Base-by-base conservation (phyloP, 2,113 vertebrate genomes). In the Lamprotornis superbus region DNA sequence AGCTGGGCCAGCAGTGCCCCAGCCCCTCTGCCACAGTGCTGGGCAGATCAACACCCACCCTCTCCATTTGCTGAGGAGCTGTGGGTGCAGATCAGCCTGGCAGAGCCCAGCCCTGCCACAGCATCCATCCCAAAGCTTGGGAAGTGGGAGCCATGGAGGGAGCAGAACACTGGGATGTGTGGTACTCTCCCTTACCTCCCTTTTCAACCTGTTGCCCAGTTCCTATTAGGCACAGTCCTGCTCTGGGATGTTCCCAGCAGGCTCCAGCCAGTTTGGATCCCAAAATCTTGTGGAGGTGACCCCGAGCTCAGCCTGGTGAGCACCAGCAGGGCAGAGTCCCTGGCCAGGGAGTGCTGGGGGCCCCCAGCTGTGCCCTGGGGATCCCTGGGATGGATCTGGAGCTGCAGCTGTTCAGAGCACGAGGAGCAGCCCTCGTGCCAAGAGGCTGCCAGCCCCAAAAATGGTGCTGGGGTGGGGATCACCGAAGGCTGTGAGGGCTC, bases 401-500 rank as follows among this genome's bases (percentile, higher is more conserved):
- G 23, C 42, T 53, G 55, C n/a, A 40, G 75, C 94, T 68, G 65
- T 76, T 83, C 25, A 6, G 21, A 30, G 1, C 46, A 28, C 6
- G 7, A 49, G 35, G 23, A 79, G 2, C 4, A 40, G 6, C 63
- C 11, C 67, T 4, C 0, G 30, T 28, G 25, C 59, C 19, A 16
- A 35, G 56, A 44, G 12, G 1, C 10, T 25, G 28, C 2, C 23
- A 47, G 1, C 4, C 40, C 13, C 8, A 3, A 28, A 87, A 39
- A 15, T 2, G 2, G 0, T 5, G 0, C 1, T 7, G 56, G 15
- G 24, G 1, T 42, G 33, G 23, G 12, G 9, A 11, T 68, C 59
- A 15, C 49, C 0, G 0, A 15, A 15, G 35, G 52, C 35, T 13
- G 5, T 11, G 21, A 8, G 2, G 0, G 2, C 68, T 10, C 53